Evolutionary conservation across 2,113 vertebrate species (phyloP), one percentile per base, ranked within the genome.

Genomic region (Apaloderma vittatum): DNA sequence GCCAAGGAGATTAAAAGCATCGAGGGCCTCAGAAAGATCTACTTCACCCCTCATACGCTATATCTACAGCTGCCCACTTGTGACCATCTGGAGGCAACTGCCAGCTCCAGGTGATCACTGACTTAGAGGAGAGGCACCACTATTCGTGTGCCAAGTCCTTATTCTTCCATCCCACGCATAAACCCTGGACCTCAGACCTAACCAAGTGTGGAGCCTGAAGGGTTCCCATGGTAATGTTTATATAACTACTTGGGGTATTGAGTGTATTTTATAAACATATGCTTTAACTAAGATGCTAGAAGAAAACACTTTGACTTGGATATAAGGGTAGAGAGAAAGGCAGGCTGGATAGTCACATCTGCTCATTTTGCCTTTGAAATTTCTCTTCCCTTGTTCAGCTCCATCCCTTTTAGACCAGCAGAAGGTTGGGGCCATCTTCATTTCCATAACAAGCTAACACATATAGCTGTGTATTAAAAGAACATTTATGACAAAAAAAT

Each of bases 21-120:
- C 29, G 59, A 49, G 0, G 0, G 26, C 9, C 34, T 72, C 34
- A 77, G 52, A 45, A 66, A 43, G 23, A 43, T 23, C 40, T 63
- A 11, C 0, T 0, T 49, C 14, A 70, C 24, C 17, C 12, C 20
- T 29, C 1, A 0, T 17, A 43, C 2, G 0, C 24, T 24, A n/a
- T 27, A 45, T 40, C 49, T 43, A 12, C 0, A 0, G 19, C 57
- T 72, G 30, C n/a, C 27, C 46, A 9, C 46, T 20, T 6, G 1
- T 5, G 8, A 14, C 7, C 29, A 34, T 7, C 52, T 40, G 29
- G 32, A 80, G 17, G 32, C 20, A 70, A n/a, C 12, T 8, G 23
- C 18, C 51, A 34, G 49, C 57, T 70, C 15, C 46, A 59, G 45
- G 1, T 30, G 21, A 58, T 21, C 1, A 0, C 17, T 59, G 57